Base-by-base conservation (phyloP, 2,797 vertebrate species). In the Xiphophorus birchmanni region DNA sequence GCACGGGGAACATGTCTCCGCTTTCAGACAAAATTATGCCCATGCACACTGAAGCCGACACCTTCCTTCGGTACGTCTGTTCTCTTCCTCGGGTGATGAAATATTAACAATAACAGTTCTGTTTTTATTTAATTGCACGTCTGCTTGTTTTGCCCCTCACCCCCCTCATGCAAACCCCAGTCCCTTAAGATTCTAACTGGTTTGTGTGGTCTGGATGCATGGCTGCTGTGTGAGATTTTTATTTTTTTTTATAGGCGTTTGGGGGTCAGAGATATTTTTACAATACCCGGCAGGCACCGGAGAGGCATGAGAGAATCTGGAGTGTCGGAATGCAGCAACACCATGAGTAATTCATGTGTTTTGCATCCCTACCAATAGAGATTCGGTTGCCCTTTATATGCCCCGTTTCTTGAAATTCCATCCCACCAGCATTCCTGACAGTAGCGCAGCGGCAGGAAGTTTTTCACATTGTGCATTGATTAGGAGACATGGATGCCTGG, bases 341-440 rank as follows among this genome's bases (percentile, higher is more conserved):
- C 77, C 81, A 95, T 95, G 84, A 95, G 91, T 93, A 94, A 95
- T 96, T 95, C 91, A 96, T 95, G 74, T 78, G 77, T 86, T 89
- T 75, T 82, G 65, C 26, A 42, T 88, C 93, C 76, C 80, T 83
- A 81, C 86, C 89, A 87, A 74, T 73, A 78, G 90, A 91, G 84
- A 89, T 85, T 58, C 75, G 45, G 40, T 77, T 94, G 92, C 89
- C 94, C 93, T 95, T 95, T 91, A 93, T 47, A 88, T 92, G 92
- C 88, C 94, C 91, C 92, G 91, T 92, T 88, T 82, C 74, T 86
- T 71, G 77, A 90, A 92, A 88, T 77, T 79, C 65, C 77, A 77
- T 77, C 78, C 72, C 32, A 73, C 82, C 42, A 54, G 73, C 17
- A 7, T 84, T 86, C 74, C 40, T 84, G 82, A 81, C 76, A 77